Percentiles rank a stretch among this genome's conserved stretches.
Evolutionary conservation across 92 coral and sea anemone species (phyloP).

Genomic region (Epizoanthus rinbou): DNA sequence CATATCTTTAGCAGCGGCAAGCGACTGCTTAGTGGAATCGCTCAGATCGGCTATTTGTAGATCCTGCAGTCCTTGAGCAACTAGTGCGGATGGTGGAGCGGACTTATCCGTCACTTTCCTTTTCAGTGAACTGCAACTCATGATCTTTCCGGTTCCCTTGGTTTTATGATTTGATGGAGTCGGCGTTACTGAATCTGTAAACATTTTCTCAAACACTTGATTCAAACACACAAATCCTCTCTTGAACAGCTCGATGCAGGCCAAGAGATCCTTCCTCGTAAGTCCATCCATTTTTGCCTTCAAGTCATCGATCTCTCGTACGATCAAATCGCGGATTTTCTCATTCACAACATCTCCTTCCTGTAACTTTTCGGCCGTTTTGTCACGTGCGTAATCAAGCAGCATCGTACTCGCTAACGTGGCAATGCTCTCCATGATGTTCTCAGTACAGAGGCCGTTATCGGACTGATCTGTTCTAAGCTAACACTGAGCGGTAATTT

Average conservation of each 20-base stretch:
- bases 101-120: not conserved
- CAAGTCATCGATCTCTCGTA: constrained; percentile 1
- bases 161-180: not conserved
- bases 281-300: not conserved
- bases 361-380: not conserved
- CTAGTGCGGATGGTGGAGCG: not conserved
- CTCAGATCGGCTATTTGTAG: not conserved
- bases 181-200: not conserved
- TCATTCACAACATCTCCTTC: not conserved
- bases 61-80: not conserved
- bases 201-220: not conserved
- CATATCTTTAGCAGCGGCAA: too few species aligned
- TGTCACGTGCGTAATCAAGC: not conserved
- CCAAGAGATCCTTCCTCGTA: not conserved
- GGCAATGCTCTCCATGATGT: not conserved
- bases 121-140: not conserved
- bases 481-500: not conserved
- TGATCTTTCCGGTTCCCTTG: not conserved
- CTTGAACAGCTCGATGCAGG: not conserved
- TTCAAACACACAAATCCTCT: not conserved
- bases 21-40: too few species aligned
- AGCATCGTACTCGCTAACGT: not conserved
- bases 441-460: not conserved
- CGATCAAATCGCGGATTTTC: not conserved
- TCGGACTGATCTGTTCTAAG: not conserved